Percentiles rank a stretch among this genome's conserved stretches.
These are phyloP conservation scores for Diachrysia chrysitis DNA, from an alignment of 2,888 invertebrate genomes.

Conservation along the genomic window DNA sequence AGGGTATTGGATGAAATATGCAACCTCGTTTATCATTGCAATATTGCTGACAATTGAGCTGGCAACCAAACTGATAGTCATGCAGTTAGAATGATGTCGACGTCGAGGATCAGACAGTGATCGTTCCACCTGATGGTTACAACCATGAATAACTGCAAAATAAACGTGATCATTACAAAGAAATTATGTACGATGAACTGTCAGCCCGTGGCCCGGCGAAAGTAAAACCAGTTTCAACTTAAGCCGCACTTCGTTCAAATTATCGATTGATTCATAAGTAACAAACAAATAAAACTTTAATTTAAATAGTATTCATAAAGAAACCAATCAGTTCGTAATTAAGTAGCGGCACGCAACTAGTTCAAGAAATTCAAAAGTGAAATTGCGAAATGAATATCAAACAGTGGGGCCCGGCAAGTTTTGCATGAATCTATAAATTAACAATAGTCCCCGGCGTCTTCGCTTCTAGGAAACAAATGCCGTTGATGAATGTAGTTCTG, in stretches of 20 bases:
- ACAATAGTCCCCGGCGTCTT: constrained; percentile 32
- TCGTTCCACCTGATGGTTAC: constrained; percentile 49
- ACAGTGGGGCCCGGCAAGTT: constrained; percentile 29
- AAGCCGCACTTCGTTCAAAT: not conserved
- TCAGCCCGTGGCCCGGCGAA: not conserved
- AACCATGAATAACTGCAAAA: constrained; percentile 53
- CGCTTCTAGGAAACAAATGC: constrained; percentile 36
- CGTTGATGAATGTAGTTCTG: constrained; percentile 37
- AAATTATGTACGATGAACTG: constrained; percentile 11
- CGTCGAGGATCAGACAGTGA: constrained; percentile 44
- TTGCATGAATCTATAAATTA: constrained; percentile 52
- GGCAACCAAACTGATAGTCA: constrained; percentile 44
- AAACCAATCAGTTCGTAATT: constrained; percentile 46
- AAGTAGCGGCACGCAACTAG: constrained; percentile 52
- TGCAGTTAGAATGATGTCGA: constrained; percentile 46
- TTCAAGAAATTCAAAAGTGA: constrained; percentile 56
- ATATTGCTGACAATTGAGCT: constrained; percentile 18
- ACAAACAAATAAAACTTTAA: constrained; percentile 6
- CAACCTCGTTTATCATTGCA: not conserved
- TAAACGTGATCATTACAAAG: constrained; percentile 43
- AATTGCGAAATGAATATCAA: constrained; percentile 56
- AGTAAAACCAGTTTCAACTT: constrained; percentile 1
- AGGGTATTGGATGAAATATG: not conserved
- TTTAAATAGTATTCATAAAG: constrained; percentile 26
- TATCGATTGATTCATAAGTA: constrained; percentile 1